Base-by-base conservation (phyloP, 2,797 vertebrate species). In the Arvicola amphibius region DNA sequence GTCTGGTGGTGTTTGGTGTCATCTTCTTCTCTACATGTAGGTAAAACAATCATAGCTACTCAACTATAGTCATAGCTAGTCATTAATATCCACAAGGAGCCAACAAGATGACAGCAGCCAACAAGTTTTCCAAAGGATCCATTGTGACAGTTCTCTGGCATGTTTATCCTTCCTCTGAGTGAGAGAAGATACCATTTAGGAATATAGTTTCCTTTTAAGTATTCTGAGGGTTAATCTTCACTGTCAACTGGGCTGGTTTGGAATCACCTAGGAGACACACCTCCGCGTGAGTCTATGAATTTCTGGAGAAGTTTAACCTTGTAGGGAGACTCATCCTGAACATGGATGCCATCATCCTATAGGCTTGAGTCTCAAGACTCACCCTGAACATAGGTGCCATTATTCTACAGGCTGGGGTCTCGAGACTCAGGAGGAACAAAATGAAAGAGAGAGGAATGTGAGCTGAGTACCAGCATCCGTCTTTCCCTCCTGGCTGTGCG, bases 31-130 rank as follows among this genome's bases (percentile, higher is more conserved):
- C 40, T 78, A 69, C 16, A 6, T 51, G 53, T 76, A 73, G 43
- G 43, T 10, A 3, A 93, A 92, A 69, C 53, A 94, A 56, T 23
- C 25, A 92, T 83, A 92, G 74, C n/a, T 65, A 11, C 23, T 79
- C 83, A 73, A 73, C n/a, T n/a, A n/a, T n/a, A n/a, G n/a, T n/a
- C 46, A 91, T 86, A 91, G 61, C 37, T 94, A 91, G 83, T 91
- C 32, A 69, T 77, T 92, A 85, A 69, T 34, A 81, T 94, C 61
- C 83, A 16, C 67, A n/a, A 34, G 32, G 37, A 21, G 46, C 51
- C 87, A 91, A 86, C 5, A 88, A 91, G 80, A 94, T 73, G n/a
- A 16, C n/a, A 79, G 32, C 56, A 34, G 84, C 69, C 90, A 84
- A 73, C n/a, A 37, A 2, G 59, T 71, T n/a, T 76, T 96, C 25